Evolutionary conservation across 1,140 invertebrate species (phyloP), one percentile per base, ranked within the genome.

Genomic region (Bombus sylvicola): DNA sequence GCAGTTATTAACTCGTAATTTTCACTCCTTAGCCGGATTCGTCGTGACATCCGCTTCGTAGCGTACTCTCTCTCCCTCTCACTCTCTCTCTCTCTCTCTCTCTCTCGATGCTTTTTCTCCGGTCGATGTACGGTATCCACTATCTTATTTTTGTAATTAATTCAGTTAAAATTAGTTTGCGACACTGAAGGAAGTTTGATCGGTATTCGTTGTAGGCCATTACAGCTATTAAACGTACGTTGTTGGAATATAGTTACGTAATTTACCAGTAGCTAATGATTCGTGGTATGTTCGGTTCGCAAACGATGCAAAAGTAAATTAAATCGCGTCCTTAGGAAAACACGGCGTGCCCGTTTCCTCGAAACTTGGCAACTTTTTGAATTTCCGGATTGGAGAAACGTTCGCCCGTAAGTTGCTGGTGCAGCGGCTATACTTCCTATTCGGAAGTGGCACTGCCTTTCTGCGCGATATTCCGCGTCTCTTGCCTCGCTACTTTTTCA

Each of bases 1-100:
- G 43, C 62, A 43, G 62, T 83, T 83, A 69, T 83, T 83, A 83
- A 83, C 81, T 83, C 74, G 64, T 69, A 69, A 83, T 77, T 83
- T 77, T 77, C 81, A 2, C 73, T 34, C 39, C 43, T n/a, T 31
- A 1, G 15, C 43, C 18, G 59, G 72, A 72, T 68, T 76, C 81
- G 39, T 47, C 72, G 57, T 39, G 41, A 75, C 81, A 82, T 39
- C 28, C 47, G 1, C 10, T 22, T 28, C 31, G 28, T 31, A 34
- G 5, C 47, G 15, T 18, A 1, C 4, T 59, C 39, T n/a, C 28
- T 18, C 47, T 9, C 15, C 12, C 28, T 18, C 0, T 18, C 47
- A 2, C 34, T 34, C 28, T 31, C 10, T 41, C 41, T 41, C 41
- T 41, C 8, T 59, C 37, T 22, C 37, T 25, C 28, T 25, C 43